phyloP scores from a whole-genome alignment of 1,140 invertebrate species.

The Lepidostoma basale region DNA sequence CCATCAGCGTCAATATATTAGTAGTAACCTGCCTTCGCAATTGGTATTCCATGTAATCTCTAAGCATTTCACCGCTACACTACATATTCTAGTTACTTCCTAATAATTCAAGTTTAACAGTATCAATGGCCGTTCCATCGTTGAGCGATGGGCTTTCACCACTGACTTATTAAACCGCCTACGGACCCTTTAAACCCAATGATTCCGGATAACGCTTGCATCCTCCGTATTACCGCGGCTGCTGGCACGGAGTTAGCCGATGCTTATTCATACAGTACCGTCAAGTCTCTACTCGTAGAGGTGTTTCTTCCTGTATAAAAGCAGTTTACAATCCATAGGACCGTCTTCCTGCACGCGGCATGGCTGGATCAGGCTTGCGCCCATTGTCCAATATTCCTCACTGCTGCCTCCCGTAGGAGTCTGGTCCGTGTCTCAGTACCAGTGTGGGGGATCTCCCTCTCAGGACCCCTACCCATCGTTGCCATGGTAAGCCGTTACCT shows the following conservation, averaged over 20 bases:
- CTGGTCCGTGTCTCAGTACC: conserved; percentile 61
- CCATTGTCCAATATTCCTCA: conserved; percentile 61
- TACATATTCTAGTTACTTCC: conserved; percentile 53
- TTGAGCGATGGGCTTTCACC: conserved; percentile 53
- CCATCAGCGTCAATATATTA: conserved; percentile 71
- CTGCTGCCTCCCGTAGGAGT: conserved; percentile 63
- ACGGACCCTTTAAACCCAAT: conserved; percentile 60
- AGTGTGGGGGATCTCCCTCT: conserved; percentile 61
- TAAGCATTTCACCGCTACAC: conserved; percentile 78
- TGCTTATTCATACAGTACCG: conserved; percentile 55
- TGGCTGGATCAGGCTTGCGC: conserved; percentile 59
- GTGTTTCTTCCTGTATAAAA: conserved; percentile 18
- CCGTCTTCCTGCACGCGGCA: conserved; percentile 56
- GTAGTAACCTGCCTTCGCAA: conserved; percentile 54
- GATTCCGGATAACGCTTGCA: conserved; percentile 60
- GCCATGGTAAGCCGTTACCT: conserved; percentile 60
- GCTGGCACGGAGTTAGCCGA: conserved; percentile 72
- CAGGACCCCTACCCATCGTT: conserved; percentile 56
- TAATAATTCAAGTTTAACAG: conserved; percentile 48
- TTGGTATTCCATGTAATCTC: conserved; percentile 73
- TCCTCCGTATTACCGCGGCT: conserved; percentile 81
- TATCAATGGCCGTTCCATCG: conserved; percentile 49
- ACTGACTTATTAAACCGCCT: conserved; percentile 52
- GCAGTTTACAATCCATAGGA: conserved; percentile 46
- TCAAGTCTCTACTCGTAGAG: no score